Evolutionary conservation across 2,113 vertebrate species (phyloP), one percentile per base, ranked within the genome.

Genomic region (Corythornis vintsioides): DNA sequence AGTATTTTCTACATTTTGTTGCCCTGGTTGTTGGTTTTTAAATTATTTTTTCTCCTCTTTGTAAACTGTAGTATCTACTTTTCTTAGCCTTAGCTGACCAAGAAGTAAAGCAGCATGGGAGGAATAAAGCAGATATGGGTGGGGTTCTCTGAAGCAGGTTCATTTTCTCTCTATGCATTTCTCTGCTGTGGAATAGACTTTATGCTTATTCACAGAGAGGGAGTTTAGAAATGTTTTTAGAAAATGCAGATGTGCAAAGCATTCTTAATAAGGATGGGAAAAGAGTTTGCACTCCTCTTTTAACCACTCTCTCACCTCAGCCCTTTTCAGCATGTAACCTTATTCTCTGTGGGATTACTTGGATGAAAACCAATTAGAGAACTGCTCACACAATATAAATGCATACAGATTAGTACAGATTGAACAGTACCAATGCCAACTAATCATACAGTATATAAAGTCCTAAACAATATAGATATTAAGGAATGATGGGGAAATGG

Each of bases 351-450:
- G 97, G 97, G 96, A 98, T 97, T 97, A 97, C 97, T 97, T 95
- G 97, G 97, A 97, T 96, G 95, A 96, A 98, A 98, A 97, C 97
- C 97, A 98, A 98, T 98, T 98, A 98, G 97, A 94, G 95, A 96
- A 92, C 96, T 95, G 96, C 92, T 97, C 96, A 79, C 96, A 97
- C 93, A 97, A 97, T 97, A 96, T 97, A 97, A 97, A 98, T 94
- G 97, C 97, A 97, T 97, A 96, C 97, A 97, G 97, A 97, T 97
- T 97, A 97, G 95, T 96, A 92, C 91, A 97, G 97, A 97, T 96
- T 97, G 97, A 97, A 95, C 95, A 76, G 64, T 94, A 92, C 97
- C 92, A 95, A 90, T 97, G 97, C 96, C 97, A 97, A 86, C 94
- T 97, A 96, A 95, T 97, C 96, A 96, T 95, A 96, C 94, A 95